Base-by-base conservation (phyloP, 2,113 vertebrate species). In the Otocyon megalotis region DNA sequence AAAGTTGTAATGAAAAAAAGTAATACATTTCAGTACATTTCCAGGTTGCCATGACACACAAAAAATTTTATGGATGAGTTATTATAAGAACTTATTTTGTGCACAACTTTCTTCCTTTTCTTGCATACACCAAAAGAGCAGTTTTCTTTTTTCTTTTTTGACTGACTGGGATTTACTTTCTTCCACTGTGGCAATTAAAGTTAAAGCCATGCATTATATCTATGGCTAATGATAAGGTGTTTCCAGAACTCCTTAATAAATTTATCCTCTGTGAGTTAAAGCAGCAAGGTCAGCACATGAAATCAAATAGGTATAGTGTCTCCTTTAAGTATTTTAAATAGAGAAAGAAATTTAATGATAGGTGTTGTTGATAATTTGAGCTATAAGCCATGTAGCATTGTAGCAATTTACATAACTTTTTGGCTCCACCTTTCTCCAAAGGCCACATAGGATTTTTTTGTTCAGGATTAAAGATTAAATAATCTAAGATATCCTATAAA, bases 141-240 rank as follows among this genome's bases (percentile, higher is more conserved):
- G 5, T 67, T 79, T 28, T 72, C 81, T 87, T 48, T 77, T 95
- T 63, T 94, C 88, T 37, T 60, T 96, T 74, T 83, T 69, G 80
- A 86, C 0, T 69, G 4, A 81, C 62, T 77, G 14, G 8, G 5
- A 2, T 71, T 84, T 53, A 37, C 50, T 83, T 83, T 53, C 60
- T 74, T 26, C 43, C 35, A 30, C 65, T 83, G 30, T 69, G 37
- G 28, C 65, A 80, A 90, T 84, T 89, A 71, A 85, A 92, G n/a
- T 84, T 43, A 77, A 62, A 53, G 72, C 17, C 22, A 74, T 24
- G 26, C 20, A 60, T 65, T 90, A 60, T 50, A 22, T 90, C 81
- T 53, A 65, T 86, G 56, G 24, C 5, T 89, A 89, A 82, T 53
- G 35, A 71, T n/a, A 48, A 54, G 20, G 15, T 60, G 4, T 85